Conservation (phyloP, 2,797 vertebrate genomes). For the Sebastes minor region DNA sequence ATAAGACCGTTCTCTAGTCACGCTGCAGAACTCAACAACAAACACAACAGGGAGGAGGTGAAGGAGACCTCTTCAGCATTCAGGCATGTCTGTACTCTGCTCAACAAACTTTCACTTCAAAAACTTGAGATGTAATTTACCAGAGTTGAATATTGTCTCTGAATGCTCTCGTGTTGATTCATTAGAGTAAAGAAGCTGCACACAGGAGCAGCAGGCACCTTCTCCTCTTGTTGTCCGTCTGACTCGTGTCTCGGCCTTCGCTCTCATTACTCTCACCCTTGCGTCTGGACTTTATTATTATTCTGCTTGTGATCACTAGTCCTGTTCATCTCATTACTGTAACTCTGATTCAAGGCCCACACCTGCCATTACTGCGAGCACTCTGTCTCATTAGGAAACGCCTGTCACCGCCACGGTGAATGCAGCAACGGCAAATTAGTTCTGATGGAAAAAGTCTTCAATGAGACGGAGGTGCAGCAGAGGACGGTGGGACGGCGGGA, state of each 20-base stretch:
- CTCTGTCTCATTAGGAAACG: slow-evolving; percentile 39
- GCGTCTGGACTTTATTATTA: slow-evolving; percentile 30
- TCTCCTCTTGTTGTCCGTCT: neutral
- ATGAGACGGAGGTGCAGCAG: neutral
- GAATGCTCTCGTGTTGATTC: too few species aligned
- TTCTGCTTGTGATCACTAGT: slow-evolving; percentile 39
- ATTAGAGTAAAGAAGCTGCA: neutral
- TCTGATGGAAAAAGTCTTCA: slow-evolving; percentile 21
- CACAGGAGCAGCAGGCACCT: neutral
- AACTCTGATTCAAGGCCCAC: slow-evolving; percentile 24
- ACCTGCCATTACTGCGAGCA: slow-evolving; percentile 24
- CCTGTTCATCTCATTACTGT: slow-evolving; percentile 37
- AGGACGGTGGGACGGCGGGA: neutral
- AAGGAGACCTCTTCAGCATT: neutral
- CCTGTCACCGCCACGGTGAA: neutral
- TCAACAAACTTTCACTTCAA: neutral
- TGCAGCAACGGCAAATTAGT: slow-evolving; percentile 25
- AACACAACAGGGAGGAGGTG: neutral
- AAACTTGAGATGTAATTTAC: neutral
- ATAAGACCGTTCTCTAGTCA: neutral
- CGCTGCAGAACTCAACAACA: neutral
- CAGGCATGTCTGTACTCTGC: neutral
- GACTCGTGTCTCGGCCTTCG: neutral
- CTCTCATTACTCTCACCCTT: slow-evolving; percentile 18
- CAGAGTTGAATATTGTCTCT: neutral